Evolutionary conservation across 2,888 invertebrate species (phyloP).

Genomic region (Rhyacophila evoluta): DNA sequence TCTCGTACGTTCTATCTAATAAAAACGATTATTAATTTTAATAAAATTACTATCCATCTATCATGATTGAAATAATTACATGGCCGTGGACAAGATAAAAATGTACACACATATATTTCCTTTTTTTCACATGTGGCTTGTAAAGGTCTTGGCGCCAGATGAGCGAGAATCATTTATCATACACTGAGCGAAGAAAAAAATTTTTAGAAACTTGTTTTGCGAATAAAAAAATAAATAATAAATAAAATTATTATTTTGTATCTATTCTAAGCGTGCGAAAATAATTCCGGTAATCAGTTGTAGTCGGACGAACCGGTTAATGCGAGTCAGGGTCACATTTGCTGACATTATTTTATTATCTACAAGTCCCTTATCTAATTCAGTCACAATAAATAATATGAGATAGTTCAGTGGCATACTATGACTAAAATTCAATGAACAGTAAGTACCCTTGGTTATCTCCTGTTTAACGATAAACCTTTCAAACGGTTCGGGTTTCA

Average conservation of each 20-base stretch:
- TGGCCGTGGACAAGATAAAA: too few relatives aligned
- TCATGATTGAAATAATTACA: too few relatives aligned
- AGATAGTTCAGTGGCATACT: neutral
- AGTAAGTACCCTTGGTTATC: too few relatives aligned
- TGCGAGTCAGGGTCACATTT: neutral
- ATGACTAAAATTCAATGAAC: neutral
- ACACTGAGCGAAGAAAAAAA: neutral
- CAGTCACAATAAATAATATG: neutral
- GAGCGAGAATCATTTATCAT: neutral
- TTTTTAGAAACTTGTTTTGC: neutral
- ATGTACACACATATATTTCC: neutral
- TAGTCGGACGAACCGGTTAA: neutral
- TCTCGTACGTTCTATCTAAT: too few relatives aligned
- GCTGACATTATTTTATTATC: constrained; percentile 14
- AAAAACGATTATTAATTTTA: too few relatives aligned
- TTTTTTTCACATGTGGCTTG: neutral
- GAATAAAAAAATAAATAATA: neutral
- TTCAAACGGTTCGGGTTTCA: too few relatives aligned
- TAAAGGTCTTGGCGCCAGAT: neutral
- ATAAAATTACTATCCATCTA: too few relatives aligned
- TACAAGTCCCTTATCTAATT: neutral
- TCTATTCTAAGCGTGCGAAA: neutral
- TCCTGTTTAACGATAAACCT: too few relatives aligned
- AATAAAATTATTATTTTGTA: too few relatives aligned
- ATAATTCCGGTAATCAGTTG: neutral